Conservation (phyloP, 2,888 invertebrate species). For the Eumerus sabulonum region DNA sequence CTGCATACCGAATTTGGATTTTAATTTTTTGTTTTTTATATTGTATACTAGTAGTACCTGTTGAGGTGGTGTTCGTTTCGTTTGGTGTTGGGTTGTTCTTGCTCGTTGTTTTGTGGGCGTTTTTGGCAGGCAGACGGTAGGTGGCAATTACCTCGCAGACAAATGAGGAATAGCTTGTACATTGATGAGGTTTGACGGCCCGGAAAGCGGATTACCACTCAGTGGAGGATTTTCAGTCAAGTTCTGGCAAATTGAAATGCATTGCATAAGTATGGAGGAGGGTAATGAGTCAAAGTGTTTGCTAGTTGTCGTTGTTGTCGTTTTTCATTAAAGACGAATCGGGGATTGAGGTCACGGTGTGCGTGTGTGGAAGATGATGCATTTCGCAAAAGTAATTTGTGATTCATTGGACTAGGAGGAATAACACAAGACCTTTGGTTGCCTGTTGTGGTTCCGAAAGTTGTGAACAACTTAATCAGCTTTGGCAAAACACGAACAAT, state of each 20-base stretch:
- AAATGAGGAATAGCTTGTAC: slow-evolving; percentile 35
- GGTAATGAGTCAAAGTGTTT: slow-evolving; percentile 63
- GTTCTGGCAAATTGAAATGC: slow-evolving; percentile 47
- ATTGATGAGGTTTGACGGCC: slow-evolving; percentile 7
- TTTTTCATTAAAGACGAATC: no score
- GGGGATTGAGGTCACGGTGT: slow-evolving; percentile 54
- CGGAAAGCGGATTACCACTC: background rate
- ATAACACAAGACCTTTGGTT: no score
- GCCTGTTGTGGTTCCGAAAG: no score
- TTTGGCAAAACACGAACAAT: no score
- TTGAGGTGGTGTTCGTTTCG: slow-evolving; percentile 2
- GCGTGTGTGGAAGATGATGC: slow-evolving; percentile 49
- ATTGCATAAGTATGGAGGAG: slow-evolving; percentile 51
- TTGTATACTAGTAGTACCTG: slow-evolving; percentile 12
- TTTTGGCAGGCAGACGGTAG: slow-evolving; percentile 46
- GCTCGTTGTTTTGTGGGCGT: slow-evolving; percentile 34
- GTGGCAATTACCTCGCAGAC: slow-evolving; percentile 57
- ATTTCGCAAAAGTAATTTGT: slow-evolving; percentile 1
- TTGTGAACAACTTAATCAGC: no score
- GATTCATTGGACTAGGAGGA: no score
- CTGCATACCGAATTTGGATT: slow-evolving; percentile 56
- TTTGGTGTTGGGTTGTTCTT: slow-evolving; percentile 9
- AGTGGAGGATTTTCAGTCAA: slow-evolving; percentile 17
- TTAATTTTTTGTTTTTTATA: background rate
- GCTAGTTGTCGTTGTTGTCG: slow-evolving; percentile 18